These are phyloP conservation scores for Myiotriccus ornatus DNA, from an alignment of 2,797 vertebrate species.

Conservation along the genomic window DNA sequence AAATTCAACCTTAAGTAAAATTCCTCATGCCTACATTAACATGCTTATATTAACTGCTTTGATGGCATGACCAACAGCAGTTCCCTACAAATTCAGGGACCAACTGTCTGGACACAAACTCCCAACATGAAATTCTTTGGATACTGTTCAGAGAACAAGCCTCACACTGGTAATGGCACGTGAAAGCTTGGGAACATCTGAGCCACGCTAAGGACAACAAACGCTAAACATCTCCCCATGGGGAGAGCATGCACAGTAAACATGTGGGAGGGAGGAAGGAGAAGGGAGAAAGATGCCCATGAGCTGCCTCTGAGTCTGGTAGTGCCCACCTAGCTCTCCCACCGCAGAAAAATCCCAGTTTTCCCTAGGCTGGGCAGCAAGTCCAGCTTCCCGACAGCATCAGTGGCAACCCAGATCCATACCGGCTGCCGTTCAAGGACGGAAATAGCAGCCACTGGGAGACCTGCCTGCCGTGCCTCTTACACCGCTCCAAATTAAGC, in stretches of 20 bases:
- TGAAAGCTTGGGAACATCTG: neutral
- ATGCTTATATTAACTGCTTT: neutral
- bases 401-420: fast-evolving
- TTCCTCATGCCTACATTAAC: neutral
- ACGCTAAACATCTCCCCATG: fast-evolving
- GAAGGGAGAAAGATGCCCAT: neutral
- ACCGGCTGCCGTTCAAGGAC: fast-evolving
- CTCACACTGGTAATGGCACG: fast-evolving
- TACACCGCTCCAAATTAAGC: neutral
- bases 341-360: neutral
- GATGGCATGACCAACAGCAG: neutral
- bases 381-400: neutral
- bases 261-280: fast-evolving
- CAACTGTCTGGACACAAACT: neutral
- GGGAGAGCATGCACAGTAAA: neutral
- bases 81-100: neutral
- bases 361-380: fast-evolving
- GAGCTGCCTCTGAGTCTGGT: fast-evolving
- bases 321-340: neutral
- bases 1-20: neutral
- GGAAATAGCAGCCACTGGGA: neutral
- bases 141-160: fast-evolving
- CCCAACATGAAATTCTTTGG: neutral
- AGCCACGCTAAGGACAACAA: neutral
- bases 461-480: neutral